These are phyloP conservation scores for Pyralis farinalis DNA, from an alignment of 2,888 invertebrate genomes.

Conservation along the genomic window DNA sequence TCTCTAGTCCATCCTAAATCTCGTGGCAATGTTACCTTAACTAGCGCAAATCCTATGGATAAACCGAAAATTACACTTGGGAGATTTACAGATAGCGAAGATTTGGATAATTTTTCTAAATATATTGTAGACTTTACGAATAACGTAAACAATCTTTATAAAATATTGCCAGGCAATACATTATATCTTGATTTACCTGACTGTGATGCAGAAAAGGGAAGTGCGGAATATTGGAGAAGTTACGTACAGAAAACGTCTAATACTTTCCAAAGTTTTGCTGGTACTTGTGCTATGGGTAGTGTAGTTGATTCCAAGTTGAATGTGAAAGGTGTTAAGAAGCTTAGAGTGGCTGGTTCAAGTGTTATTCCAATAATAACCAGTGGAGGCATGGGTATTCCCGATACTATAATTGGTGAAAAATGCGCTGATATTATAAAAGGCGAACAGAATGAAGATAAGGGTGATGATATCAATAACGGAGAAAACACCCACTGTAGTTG, in stretches of 20 bases:
- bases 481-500: too few species aligned
- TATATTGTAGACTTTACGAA: neutral
- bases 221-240: conserved; percentile 40
- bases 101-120: neutral
- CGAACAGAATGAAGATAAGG: neutral
- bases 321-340: conserved; percentile 18
- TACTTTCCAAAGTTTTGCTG: conserved; percentile 85
- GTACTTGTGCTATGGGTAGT: conserved; percentile 87
- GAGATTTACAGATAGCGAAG: neutral
- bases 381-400: conserved; percentile 4
- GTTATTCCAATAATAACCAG: conserved; percentile 50
- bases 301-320: conserved; percentile 83
- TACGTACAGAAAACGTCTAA: conserved; percentile 53
- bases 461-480: too few species aligned
- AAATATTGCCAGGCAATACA: neutral
- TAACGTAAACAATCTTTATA: neutral
- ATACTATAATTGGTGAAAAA: conserved; percentile 18
- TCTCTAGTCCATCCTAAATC: conserved; percentile 41
- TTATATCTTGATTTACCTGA: neutral
- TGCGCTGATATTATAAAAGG: neutral
- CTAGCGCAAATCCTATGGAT: conserved; percentile 18
- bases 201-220: conserved; percentile 10
- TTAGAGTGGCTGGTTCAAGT: conserved; percentile 30
- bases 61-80: conserved; percentile 18
- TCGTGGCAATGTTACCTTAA: conserved; percentile 23